Evolutionary conservation across 2,888 invertebrate species (phyloP), one percentile per base, ranked within the genome.

Genomic region (Lomographa bimaculata): DNA sequence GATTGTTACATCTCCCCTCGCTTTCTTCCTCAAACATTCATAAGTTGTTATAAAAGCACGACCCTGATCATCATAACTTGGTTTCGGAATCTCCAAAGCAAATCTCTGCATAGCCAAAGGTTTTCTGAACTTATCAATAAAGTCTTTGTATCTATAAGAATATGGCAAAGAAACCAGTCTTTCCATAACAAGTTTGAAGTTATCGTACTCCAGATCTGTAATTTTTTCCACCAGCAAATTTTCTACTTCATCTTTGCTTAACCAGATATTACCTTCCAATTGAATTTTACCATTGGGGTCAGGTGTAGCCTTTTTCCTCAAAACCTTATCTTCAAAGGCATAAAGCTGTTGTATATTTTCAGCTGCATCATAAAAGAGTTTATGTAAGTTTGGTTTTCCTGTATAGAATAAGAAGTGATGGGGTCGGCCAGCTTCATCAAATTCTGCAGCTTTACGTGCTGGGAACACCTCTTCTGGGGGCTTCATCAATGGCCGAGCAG

Each of bases 331-430:
- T 76, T 97, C 94, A 64, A 92, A 91, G 34, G 83, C 90, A 66
- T 95, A 90, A 12, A 95, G 67, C 17, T 91, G 89, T 57, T 93
- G 90, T 12, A 96, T 91, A 55, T 93, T 90, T 42, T 92, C 92
- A 8, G 93, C 93, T 64, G 94, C 91, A 68, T 95, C 98, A 89
- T 95, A 94, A 57, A 98, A 83, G 2, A 94, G 67, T 65, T 95
- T 92, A 71, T 95, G 97, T 73, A 94, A 98, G 71, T 96, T 95
- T 0, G 98, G 95, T 65, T 92, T 94, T 23, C 93, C 92, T 0
- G 99, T 99, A 72, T 98, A 99, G 80, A 98, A 99, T 52, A 99
- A 87, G 45, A 92, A 93, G 79, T 98, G 97, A 72, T 93, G 93
- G 1, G 99, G 99, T 57, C 98, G 91, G 0, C 99, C 99, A 51